Conservation (phyloP, 2,797 vertebrate genomes). For the Orientallactaga sibirica region DNA sequence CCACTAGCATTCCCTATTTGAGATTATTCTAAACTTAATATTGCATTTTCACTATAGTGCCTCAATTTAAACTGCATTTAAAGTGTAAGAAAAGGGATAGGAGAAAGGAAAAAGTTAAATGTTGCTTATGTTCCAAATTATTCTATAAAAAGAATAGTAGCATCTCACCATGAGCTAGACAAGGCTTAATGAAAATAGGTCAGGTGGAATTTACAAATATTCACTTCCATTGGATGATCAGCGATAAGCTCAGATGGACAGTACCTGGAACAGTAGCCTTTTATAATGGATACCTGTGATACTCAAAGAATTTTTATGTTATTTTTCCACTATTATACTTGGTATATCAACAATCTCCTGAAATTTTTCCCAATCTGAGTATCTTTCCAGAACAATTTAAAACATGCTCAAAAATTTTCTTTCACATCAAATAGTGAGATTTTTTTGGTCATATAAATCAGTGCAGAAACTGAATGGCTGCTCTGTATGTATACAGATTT, state of each 20-base stretch:
- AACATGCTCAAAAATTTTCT: not conserved
- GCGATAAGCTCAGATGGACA: not conserved
- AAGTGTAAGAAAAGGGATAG: not conserved
- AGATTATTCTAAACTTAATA: constrained; percentile 20
- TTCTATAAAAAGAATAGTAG: not conserved
- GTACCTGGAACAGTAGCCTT: not conserved
- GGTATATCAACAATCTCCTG: not conserved
- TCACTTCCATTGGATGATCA: not conserved
- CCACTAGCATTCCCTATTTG: not conserved
- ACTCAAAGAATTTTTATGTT: not conserved
- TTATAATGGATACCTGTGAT: not conserved
- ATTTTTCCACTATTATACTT: not conserved
- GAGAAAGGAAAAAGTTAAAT: not conserved
- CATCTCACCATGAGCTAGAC: not conserved
- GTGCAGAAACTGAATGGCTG: not conserved
- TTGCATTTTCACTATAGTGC: not conserved
- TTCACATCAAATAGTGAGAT: not conserved
- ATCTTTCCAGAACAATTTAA: constrained; percentile 14
- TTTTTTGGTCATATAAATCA: not conserved
- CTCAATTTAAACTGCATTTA: not conserved
- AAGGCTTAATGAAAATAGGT: not conserved
- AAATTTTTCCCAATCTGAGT: not conserved
- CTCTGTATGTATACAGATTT: not conserved
- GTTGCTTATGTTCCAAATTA: not conserved
- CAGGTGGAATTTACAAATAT: not conserved